These are phyloP conservation scores for Corythornis vintsioides DNA, from an alignment of 2,113 vertebrate genomes.

Conservation along the genomic window DNA sequence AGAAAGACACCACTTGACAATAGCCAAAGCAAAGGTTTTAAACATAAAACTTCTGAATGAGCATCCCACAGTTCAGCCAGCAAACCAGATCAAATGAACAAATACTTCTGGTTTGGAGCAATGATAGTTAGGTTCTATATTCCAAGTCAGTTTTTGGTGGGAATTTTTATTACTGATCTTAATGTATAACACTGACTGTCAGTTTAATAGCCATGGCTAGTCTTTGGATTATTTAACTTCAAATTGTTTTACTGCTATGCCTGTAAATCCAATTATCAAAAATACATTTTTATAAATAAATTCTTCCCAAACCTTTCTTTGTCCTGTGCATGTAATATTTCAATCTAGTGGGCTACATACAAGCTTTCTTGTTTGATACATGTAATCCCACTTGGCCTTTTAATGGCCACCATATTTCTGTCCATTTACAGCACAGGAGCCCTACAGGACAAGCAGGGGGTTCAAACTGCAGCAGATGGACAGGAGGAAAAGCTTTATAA, in stretches of 20 bases:
- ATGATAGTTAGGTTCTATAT: not conserved
- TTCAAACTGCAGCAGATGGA: not conserved
- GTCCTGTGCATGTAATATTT: not conserved
- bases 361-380: not conserved
- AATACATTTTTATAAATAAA: not conserved
- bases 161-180: not conserved
- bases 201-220: not conserved
- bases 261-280: not conserved
- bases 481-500: not conserved
- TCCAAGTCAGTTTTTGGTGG: not conserved
- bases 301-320: not conserved
- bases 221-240: not conserved
- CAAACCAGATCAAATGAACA: not conserved
- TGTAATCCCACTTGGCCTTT: not conserved
- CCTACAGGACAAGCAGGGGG: not conserved
- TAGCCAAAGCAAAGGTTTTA: not conserved
- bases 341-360: not conserved
- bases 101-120: not conserved
- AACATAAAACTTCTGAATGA: accelerated
- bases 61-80: not conserved
- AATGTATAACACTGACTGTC: not conserved
- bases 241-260: not conserved
- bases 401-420: not conserved
- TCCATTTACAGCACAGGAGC: not conserved
- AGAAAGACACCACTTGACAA: not conserved